Evolutionary conservation across 2,113 vertebrate species (phyloP).

Genomic region (Notothenia coriiceps): DNA sequence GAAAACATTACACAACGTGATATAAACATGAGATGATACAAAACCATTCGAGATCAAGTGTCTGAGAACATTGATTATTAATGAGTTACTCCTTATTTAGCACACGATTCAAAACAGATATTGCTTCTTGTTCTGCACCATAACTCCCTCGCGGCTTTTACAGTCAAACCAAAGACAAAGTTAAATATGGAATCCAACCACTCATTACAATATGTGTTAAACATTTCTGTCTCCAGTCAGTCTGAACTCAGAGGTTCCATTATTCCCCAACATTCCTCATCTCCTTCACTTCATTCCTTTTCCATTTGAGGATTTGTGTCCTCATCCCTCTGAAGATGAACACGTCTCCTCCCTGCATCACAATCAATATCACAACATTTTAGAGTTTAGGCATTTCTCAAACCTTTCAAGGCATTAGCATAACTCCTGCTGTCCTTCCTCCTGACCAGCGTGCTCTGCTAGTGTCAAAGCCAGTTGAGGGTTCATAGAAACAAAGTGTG

Average conservation of each 20-base stretch:
- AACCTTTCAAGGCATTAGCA: not conserved
- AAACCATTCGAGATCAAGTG: not conserved
- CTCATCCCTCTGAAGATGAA: not conserved
- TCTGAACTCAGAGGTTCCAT: not conserved
- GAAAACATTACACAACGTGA: not conserved
- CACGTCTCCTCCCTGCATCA: not conserved
- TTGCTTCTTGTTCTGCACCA: not conserved
- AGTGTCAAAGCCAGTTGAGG: not conserved
- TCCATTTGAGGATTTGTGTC: not conserved
- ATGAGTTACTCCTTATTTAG: not conserved
- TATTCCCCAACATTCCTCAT: not conserved
- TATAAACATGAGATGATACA: constrained; percentile 14
- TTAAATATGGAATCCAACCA: not conserved
- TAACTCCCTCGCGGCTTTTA: not conserved
- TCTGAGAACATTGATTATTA: not conserved
- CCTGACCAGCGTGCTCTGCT: not conserved
- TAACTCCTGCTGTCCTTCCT: not conserved
- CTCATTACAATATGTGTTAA: constrained; percentile 20
- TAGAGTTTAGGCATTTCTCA: not conserved
- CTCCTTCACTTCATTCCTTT: not conserved
- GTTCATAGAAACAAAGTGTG: not conserved
- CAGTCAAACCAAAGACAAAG: not conserved
- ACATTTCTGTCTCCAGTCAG: not conserved
- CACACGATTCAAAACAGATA: not conserved
- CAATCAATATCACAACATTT: not conserved